These are phyloP conservation scores for Carlito syrichta DNA, from an alignment of 2,113 vertebrate genomes.

Conservation along the genomic window DNA sequence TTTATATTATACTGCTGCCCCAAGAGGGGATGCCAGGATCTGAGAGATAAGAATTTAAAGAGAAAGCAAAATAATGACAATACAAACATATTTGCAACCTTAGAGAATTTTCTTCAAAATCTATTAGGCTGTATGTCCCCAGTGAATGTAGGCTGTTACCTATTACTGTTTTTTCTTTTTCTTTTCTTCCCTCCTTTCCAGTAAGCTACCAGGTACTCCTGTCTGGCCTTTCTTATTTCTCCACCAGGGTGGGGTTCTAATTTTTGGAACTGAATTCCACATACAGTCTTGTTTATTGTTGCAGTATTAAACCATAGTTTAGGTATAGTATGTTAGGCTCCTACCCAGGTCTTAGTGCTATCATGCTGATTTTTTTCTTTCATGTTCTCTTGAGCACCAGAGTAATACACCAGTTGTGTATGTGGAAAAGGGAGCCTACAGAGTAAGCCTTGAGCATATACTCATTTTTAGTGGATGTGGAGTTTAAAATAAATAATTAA, in stretches of 20 bases:
- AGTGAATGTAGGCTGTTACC: neutral
- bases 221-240: neutral
- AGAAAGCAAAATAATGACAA: slow-evolving; percentile 52
- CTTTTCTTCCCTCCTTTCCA: slow-evolving; percentile 34
- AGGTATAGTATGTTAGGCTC: neutral
- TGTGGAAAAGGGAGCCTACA: neutral
- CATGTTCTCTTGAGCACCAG: neutral
- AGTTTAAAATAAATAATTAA: slow-evolving; percentile 49
- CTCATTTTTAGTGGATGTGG: neutral
- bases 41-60: slow-evolving; percentile 55
- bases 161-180: slow-evolving; percentile 32
- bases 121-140: neutral
- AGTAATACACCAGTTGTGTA: neutral
- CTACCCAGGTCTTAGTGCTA: neutral
- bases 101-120: slow-evolving; percentile 2
- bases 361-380: neutral
- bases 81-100: neutral
- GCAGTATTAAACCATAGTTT: neutral
- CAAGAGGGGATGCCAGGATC: neutral
- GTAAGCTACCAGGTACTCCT: neutral
- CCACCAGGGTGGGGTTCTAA: neutral
- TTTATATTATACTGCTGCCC: slow-evolving; percentile 64
- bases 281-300: neutral
- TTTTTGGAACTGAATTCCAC: neutral
- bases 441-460: neutral